phyloP scores from a whole-genome alignment of 1,140 invertebrate genomes.

The Berghia stephanieae region DNA sequence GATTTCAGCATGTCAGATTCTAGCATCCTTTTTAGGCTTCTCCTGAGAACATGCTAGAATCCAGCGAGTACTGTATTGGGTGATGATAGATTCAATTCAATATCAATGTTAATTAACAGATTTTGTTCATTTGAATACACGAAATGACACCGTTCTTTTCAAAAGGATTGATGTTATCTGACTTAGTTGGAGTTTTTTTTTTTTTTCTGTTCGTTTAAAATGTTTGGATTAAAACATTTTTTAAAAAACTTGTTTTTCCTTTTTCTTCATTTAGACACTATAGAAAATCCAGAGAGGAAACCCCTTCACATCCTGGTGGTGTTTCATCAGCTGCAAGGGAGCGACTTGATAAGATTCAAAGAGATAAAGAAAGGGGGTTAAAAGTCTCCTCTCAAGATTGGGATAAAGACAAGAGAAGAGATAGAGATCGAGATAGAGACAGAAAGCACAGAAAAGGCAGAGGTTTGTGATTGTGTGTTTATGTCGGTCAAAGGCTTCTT shows the following conservation, averaged over 20 bases:
- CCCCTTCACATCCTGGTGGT: constrained; percentile 91
- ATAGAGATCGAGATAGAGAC: constrained; percentile 43
- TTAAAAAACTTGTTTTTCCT: not conserved
- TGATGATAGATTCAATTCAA: no score
- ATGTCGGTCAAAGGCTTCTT: constrained; percentile 23
- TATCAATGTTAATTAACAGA: no score
- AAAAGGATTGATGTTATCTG: not conserved
- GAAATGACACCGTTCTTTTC: not conserved
- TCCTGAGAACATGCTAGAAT: no score
- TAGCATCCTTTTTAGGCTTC: no score
- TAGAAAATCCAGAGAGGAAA: constrained; percentile 82
- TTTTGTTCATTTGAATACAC: not conserved
- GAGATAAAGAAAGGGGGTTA: constrained; percentile 70
- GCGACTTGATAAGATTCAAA: constrained; percentile 71
- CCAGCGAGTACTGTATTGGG: no score
- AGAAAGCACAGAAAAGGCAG: constrained; percentile 49
- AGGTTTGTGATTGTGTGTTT: constrained; percentile 26
- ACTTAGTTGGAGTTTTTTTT: not conserved
- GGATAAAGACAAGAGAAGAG: constrained; percentile 57
- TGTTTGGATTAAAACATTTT: not conserved
- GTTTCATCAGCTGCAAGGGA: constrained; percentile 82
- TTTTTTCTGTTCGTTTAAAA: not conserved
- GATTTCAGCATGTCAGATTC: no score
- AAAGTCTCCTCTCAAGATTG: constrained; percentile 66
- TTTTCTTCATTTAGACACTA: constrained; percentile 73